Conservation (phyloP, 1,140 invertebrate genomes). For the Protaetia brevitarsis region DNA sequence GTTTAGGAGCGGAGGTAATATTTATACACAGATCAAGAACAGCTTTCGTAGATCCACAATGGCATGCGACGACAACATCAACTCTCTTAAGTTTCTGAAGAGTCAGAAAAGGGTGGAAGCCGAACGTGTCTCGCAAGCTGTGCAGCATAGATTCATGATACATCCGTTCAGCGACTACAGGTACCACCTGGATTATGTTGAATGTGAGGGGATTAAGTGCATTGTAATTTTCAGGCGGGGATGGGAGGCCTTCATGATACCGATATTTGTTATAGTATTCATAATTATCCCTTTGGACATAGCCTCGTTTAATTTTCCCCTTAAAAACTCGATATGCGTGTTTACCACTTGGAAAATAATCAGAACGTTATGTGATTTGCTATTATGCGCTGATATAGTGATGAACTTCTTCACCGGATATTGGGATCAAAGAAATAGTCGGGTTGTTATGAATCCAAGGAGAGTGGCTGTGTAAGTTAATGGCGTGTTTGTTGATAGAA, state of each 20-base stretch:
- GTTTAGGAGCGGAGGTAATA: neutral
- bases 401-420: conserved; percentile 19
- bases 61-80: neutral
- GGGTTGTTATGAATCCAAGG: neutral
- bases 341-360: neutral
- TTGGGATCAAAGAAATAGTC: neutral
- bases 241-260: neutral
- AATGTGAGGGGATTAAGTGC: neutral
- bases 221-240: neutral
- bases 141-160: neutral
- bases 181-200: neutral
- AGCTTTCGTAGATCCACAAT: neutral
- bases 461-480: neutral
- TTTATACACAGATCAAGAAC: neutral
- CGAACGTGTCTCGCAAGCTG: neutral
- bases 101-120: neutral
- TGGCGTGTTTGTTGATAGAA: too few relatives aligned
- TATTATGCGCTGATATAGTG: neutral
- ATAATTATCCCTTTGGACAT: neutral
- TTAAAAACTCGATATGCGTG: neutral
- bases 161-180: conserved; percentile 2
- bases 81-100: neutral
- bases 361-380: neutral
- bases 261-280: neutral
- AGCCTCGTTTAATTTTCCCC: neutral